Evolutionary conservation across 2,797 vertebrate genomes (phyloP), one percentile per base, ranked within the genome.

Genomic region (Masticophis lateralis): DNA sequence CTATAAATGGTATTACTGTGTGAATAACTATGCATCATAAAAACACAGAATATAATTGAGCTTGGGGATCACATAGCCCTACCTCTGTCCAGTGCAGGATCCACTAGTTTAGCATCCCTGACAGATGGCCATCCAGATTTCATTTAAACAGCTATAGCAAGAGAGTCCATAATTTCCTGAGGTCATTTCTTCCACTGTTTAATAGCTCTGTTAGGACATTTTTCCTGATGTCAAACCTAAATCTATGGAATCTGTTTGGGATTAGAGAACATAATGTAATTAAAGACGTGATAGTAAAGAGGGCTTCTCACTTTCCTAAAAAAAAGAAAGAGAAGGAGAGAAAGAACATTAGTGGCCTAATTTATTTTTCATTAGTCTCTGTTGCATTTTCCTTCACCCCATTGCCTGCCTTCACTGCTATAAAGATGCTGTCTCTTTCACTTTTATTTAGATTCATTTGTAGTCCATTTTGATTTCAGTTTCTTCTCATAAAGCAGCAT

Each of bases 281-380:
- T 93, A 93, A 93, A 87, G 61, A 20, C 11, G 37, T 5, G 79
- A 89, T 92, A 92, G 93, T 94, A 90, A 59, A 88, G 56, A 93
- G 56, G 93, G 51, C 28, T 59, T 6, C 89, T 93, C 32, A 22
- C 53, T 93, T 60, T 92, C 92, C 88, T 95, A 60, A 94, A 97
- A 57, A 93, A 96, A 63, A 63, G 6, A 18, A 37, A 74, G 66
- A 74, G n/a, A 74, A 27, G 8, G 69, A 74, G 16, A 92, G 90
- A 95, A 95, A 92, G 89, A 87, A 93, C 89, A 92, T 94, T 93
- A 95, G 95, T 92, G 0, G 0, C 93, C 86, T 93, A 89, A 95
- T 94, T 94, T 95, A 61, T 95, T 96, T 96, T 94, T 92, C 53
- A 89, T 95, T 96, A 94, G 28, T 37, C 56, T 28, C 37, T 28